phyloP scores from a whole-genome alignment of 2,888 invertebrate species.

The Coelinius sp. region DNA sequence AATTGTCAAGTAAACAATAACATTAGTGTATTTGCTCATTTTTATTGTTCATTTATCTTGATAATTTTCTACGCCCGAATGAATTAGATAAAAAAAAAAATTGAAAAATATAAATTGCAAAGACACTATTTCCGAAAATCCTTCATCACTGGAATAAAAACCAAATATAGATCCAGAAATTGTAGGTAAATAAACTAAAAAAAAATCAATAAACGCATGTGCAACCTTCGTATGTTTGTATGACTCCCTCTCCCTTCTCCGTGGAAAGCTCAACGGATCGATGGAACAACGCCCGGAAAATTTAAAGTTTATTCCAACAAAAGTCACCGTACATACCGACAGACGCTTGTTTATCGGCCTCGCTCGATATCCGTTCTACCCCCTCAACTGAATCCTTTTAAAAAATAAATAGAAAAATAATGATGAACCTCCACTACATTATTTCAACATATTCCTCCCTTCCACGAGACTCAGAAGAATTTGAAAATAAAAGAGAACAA shows the following conservation, averaged over 20 bases:
- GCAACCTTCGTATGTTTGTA: neutral
- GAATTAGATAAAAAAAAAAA: neutral
- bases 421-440: neutral
- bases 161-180: neutral
- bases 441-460: no score
- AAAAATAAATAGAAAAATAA: neutral
- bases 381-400: neutral
- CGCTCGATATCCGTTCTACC: neutral
- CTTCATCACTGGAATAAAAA: neutral
- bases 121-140: neutral
- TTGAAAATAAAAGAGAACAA: neutral
- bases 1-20: neutral
- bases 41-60: neutral
- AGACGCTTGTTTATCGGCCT: conserved; percentile 20
- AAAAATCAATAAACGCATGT: conserved; percentile 1
- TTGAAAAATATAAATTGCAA: no score
- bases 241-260: neutral
- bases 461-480: neutral
- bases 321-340: conserved; percentile 17
- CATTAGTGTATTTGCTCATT: neutral
- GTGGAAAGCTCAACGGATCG: neutral
- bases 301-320: conserved; percentile 6
- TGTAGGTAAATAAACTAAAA: neutral
- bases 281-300: conserved; percentile 19
- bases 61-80: neutral